A percentile compares a stretch with the other conserved stretches of the same genome.
These are phyloP conservation scores for Notothenia coriiceps DNA, from an alignment of 2,113 vertebrate genomes.

Conservation along the genomic window DNA sequence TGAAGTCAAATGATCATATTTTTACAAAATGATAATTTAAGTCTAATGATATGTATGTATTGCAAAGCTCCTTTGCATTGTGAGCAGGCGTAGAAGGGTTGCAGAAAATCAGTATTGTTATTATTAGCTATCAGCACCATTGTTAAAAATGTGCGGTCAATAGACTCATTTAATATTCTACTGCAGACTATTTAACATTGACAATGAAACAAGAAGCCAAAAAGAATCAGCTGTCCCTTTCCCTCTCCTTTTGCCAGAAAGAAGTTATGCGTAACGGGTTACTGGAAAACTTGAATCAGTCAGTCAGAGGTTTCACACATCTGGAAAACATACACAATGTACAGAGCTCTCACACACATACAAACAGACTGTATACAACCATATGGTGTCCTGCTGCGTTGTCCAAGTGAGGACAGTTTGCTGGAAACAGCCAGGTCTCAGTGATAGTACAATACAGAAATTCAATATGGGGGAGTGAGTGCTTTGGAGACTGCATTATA, in stretches of 20 bases:
- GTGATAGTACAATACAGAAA: slow-evolving; percentile 20
- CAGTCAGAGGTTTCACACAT: slow-evolving; percentile 54
- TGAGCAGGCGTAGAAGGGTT: background rate
- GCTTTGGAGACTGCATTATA: background rate
- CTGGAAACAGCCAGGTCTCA: slow-evolving; percentile 44
- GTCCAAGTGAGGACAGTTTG: slow-evolving; percentile 53
- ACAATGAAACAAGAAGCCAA: background rate
- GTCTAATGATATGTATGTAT: background rate
- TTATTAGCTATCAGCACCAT: background rate
- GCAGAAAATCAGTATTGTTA: background rate
- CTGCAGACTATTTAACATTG: background rate
- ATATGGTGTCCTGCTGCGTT: slow-evolving; percentile 55
- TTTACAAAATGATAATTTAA: too few species aligned
- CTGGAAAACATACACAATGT: slow-evolving; percentile 66
- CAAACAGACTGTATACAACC: slow-evolving; percentile 36
- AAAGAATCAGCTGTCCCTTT: background rate
- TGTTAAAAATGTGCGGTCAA: background rate
- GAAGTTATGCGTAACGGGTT: slow-evolving; percentile 13
- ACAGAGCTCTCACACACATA: slow-evolving; percentile 8
- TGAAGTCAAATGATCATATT: background rate
- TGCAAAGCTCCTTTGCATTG: background rate
- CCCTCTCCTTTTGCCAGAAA: background rate
- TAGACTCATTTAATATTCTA: background rate
- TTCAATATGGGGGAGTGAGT: background rate
- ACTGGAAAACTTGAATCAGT: slow-evolving; percentile 42